A percentile compares a stretch with the other conserved stretches of the same genome.
phyloP scores from a whole-genome alignment of 2,797 vertebrate genomes.

The Pseudopleuronectes americanus region DNA sequence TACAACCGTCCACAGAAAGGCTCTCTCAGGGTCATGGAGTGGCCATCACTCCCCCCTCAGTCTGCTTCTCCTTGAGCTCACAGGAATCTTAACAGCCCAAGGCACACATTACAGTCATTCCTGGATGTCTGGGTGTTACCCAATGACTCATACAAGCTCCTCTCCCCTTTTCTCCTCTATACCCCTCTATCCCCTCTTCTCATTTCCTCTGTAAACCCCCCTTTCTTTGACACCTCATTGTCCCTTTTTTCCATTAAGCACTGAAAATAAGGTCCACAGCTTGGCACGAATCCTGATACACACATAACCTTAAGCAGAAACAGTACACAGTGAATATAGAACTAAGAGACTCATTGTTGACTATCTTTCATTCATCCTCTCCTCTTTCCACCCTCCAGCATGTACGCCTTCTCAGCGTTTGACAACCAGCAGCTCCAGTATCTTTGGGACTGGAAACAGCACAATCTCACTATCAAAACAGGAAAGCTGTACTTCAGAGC shows the following conservation, averaged over 20 bases:
- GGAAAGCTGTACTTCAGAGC: slow-evolving; percentile 94
- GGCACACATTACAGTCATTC: slow-evolving; percentile 73
- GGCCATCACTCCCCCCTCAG: slow-evolving; percentile 57
- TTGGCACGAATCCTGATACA: slow-evolving; percentile 14
- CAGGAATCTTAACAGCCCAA: slow-evolving; percentile 68
- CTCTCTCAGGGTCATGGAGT: slow-evolving; percentile 76
- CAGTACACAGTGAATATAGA: slow-evolving; percentile 2
- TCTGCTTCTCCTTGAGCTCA: slow-evolving; percentile 70
- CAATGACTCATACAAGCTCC: slow-evolving; percentile 54
- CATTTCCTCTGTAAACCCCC: slow-evolving; percentile 10
- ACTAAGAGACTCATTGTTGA: slow-evolving; percentile 3
- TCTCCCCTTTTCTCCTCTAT: neutral
- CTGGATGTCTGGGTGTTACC: slow-evolving; percentile 67
- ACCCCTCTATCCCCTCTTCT: neutral
- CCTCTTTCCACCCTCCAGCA: slow-evolving; percentile 73
- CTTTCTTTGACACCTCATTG: slow-evolving; percentile 4
- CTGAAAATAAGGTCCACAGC: slow-evolving; percentile 21
- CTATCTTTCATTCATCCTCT: slow-evolving; percentile 7
- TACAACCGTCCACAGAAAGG: slow-evolving; percentile 33
- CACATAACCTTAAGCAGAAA: slow-evolving; percentile 10
- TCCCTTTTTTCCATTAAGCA: slow-evolving; percentile 16
- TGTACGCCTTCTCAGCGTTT: slow-evolving; percentile 93
- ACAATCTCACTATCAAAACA: slow-evolving; percentile 92
- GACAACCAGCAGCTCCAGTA: slow-evolving; percentile 98
- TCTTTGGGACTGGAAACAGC: slow-evolving; percentile 98